Conservation (phyloP, 1,140 invertebrate species). For the Microplitis mediator region DNA sequence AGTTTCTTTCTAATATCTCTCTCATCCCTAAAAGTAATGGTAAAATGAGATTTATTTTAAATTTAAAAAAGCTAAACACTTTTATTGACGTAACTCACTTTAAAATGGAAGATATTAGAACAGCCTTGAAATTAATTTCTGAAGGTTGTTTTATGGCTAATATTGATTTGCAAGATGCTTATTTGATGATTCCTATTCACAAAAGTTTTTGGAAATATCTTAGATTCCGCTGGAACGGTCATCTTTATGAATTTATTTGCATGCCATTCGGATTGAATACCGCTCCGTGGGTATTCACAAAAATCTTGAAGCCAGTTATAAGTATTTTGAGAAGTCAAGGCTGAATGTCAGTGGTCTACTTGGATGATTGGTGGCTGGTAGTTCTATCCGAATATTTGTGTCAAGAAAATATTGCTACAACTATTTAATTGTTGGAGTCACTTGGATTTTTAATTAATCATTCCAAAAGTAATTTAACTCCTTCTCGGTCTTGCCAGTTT, state of each 20-base stretch:
- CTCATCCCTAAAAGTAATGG: conserved; percentile 39
- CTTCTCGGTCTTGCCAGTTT: neutral
- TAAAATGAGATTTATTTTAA: conserved; percentile 32
- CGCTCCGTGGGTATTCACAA: too few species aligned
- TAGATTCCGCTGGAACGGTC: too few species aligned
- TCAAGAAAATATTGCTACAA: neutral
- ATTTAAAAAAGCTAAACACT: conserved; percentile 35
- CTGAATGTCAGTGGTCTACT: too few species aligned
- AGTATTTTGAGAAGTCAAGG: too few species aligned
- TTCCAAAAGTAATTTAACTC: neutral
- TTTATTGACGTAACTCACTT: conserved; percentile 14
- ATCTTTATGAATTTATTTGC: too few species aligned
- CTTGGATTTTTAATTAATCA: conserved; percentile 5
- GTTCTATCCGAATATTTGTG: neutral
- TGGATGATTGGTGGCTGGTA: conserved; percentile 2
- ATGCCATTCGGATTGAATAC: too few species aligned
- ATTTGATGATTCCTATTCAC: too few species aligned
- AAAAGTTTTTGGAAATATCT: too few species aligned
- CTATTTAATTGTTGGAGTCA: neutral
- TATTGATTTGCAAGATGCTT: too few species aligned
- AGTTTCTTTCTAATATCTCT: too few species aligned
- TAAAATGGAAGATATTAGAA: too few species aligned
- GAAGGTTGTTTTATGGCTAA: conserved; percentile 15
- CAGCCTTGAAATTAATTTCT: neutral
- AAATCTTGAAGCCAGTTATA: too few species aligned